Conservation (phyloP, 1,140 invertebrate species). For the Planococcus citri region DNA sequence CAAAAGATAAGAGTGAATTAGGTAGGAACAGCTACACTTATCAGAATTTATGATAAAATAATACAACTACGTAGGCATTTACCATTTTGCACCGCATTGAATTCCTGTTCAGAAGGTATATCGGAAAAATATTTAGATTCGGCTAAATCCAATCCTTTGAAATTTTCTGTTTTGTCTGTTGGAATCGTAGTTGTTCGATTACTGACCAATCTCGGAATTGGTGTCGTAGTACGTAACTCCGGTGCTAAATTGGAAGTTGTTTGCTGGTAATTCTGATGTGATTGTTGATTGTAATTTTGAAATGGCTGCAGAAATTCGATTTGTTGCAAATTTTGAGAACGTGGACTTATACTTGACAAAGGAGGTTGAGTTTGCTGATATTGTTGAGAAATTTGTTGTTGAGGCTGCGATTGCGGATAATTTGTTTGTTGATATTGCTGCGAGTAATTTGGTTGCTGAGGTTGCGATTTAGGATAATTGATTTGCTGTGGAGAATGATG, state of each 20-base stretch:
- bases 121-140: slow-evolving; percentile 6
- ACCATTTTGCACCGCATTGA: slow-evolving; percentile 29
- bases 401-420: neutral
- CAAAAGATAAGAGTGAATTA: too few relatives aligned
- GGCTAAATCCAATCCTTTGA: slow-evolving; percentile 1
- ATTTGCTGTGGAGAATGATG: too few relatives aligned
- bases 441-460: neutral
- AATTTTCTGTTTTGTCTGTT: neutral
- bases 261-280: neutral
- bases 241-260: neutral
- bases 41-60: too few relatives aligned
- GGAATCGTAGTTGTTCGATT: neutral
- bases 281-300: neutral
- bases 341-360: neutral
- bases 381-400: neutral
- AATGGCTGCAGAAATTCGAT: neutral
- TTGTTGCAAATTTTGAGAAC: neutral
- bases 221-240: neutral
- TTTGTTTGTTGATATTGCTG: too few relatives aligned
- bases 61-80: too few relatives aligned
- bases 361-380: neutral
- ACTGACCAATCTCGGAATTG: neutral
- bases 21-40: too few relatives aligned
- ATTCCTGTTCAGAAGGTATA: slow-evolving; percentile 5
- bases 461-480: neutral